A percentile compares a stretch with the other conserved stretches of the same genome.
Conservation (phyloP, 2,797 vertebrate species). For the Iguana delicatissima region DNA sequence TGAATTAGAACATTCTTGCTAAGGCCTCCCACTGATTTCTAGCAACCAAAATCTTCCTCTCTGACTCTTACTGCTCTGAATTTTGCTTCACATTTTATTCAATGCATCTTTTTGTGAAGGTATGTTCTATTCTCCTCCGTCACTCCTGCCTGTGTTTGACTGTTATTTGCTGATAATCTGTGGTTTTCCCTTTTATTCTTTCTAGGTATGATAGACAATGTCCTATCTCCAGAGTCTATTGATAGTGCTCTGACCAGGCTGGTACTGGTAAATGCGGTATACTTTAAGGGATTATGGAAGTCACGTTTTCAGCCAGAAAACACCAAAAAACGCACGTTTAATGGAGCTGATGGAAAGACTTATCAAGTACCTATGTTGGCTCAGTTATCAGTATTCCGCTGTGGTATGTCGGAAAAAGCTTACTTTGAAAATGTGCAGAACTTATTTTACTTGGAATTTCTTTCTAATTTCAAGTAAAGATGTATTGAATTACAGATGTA, state of each 20-base stretch:
- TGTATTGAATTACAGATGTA: accelerated
- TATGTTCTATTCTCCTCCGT: accelerated
- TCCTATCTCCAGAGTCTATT: conserved; percentile 88
- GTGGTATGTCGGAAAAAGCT: conserved; percentile 81
- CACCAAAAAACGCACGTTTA: conserved; percentile 91
- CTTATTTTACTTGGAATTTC: background rate
- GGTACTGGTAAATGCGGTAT: conserved; percentile 90
- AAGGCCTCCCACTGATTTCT: background rate
- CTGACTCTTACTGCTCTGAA: background rate
- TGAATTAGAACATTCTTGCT: background rate
- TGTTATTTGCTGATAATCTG: background rate
- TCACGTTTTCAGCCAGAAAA: conserved; percentile 91
- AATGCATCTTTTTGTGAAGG: conserved; percentile 4
- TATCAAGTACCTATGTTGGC: conserved; percentile 94
- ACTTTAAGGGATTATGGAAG: conserved; percentile 97
- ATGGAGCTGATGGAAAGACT: conserved; percentile 83
- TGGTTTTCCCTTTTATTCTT: conserved; percentile 40
- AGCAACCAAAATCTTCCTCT: background rate
- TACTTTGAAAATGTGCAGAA: accelerated
- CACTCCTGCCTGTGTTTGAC: background rate
- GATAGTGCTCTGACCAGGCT: conserved; percentile 85
- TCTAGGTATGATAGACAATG: conserved; percentile 89
- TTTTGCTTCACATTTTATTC: conserved; percentile 18
- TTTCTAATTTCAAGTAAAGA: background rate
- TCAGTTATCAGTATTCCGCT: conserved; percentile 89